These are phyloP conservation scores for Dicerorhinus sumatrensis DNA, from an alignment of 2,113 vertebrate genomes.

Conservation along the genomic window DNA sequence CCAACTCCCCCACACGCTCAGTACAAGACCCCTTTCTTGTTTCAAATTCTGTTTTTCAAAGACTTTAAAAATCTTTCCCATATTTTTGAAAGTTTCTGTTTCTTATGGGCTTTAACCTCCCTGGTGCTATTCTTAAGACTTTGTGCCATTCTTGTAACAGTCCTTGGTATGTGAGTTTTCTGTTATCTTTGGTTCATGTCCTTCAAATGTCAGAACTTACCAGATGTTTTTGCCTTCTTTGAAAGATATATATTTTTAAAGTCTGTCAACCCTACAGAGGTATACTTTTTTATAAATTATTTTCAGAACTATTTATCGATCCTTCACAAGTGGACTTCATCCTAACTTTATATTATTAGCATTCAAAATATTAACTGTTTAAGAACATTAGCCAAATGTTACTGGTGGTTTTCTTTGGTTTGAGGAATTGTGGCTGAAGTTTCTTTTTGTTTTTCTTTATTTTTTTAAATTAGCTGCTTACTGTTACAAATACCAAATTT, in stretches of 20 bases:
- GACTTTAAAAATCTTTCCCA: background rate
- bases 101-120: background rate
- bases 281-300: background rate
- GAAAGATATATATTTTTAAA: slow-evolving; percentile 43
- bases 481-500: background rate
- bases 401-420: background rate
- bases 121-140: slow-evolving; percentile 32
- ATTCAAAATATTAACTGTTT: slow-evolving; percentile 43
- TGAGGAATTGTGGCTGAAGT: background rate
- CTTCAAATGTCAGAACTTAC: slow-evolving; percentile 43
- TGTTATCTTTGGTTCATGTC: slow-evolving; percentile 37
- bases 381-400: background rate
- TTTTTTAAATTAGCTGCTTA: slow-evolving; percentile 20
- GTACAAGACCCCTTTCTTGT: background rate
- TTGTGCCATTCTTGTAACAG: background rate
- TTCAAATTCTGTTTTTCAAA: slow-evolving; percentile 20
- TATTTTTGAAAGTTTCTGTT: slow-evolving; percentile 34
- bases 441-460: slow-evolving; percentile 10
- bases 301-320: slow-evolving; percentile 31
- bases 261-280: background rate
- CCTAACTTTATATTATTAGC: slow-evolving; percentile 39
- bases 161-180: slow-evolving; percentile 7
- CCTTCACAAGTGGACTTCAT: background rate
- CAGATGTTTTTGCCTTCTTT: slow-evolving; percentile 6
- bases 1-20: background rate